Conservation (phyloP, 2,113 vertebrate species). For the Pachyramphus minor region DNA sequence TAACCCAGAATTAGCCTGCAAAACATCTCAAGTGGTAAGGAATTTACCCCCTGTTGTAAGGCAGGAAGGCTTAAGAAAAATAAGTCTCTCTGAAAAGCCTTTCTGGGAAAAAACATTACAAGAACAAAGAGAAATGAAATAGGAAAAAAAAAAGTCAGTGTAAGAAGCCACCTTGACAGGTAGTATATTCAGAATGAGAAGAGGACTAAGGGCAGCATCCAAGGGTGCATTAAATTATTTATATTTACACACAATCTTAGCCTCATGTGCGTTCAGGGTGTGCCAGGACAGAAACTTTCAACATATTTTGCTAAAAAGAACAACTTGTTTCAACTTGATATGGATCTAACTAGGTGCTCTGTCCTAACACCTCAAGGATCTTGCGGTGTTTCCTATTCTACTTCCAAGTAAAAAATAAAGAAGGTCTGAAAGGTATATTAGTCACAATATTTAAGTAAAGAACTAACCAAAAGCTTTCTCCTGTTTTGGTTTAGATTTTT, state of each 20-base stretch:
- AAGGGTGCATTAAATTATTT: neutral
- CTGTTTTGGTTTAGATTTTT: neutral
- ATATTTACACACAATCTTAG: neutral
- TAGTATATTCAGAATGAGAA: neutral
- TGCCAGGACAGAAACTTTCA: neutral
- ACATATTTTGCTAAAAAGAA: neutral
- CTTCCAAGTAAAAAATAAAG: neutral
- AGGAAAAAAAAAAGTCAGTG: neutral
- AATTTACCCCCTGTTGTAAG: neutral
- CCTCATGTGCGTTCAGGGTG: neutral
- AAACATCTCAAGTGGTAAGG: neutral
- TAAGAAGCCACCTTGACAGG: neutral
- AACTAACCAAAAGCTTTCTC: neutral
- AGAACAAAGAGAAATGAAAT: neutral
- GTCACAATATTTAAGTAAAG: neutral
- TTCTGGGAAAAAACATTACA: neutral
- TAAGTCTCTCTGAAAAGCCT: neutral
- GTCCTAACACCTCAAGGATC: neutral
- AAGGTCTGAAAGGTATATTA: neutral
- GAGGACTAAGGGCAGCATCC: neutral
- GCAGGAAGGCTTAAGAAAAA: slow-evolving; percentile 1
- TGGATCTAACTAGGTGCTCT: neutral
- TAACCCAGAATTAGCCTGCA: neutral
- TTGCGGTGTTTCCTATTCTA: neutral
- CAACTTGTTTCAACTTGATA: neutral